Evolutionary conservation across 2,797 vertebrate genomes (phyloP).

Genomic region (Tangara arthus): DNA sequence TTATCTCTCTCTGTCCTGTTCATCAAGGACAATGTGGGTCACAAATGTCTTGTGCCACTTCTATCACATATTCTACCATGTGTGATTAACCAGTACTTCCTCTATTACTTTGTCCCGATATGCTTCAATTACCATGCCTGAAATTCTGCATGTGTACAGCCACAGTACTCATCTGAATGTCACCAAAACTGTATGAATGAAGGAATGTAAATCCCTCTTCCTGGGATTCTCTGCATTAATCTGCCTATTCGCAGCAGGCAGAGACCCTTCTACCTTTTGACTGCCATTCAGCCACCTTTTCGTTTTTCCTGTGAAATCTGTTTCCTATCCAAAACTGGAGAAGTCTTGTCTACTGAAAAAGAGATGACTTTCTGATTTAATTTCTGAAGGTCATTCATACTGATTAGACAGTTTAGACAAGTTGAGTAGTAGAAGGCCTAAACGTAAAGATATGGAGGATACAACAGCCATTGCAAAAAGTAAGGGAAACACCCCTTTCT

Average conservation of each 20-base stretch:
- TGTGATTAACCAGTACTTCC: neutral
- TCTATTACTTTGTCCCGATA: neutral
- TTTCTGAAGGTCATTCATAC: neutral
- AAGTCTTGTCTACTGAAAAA: neutral
- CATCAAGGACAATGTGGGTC: rapidly evolving
- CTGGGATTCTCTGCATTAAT: neutral
- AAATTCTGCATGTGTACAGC: neutral
- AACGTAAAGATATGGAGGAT: neutral
- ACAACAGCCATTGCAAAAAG: neutral
- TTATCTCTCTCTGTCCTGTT: neutral
- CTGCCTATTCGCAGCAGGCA: neutral
- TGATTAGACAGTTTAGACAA: neutral
- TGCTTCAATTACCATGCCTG: neutral
- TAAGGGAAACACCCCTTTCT: neutral
- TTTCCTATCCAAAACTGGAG: neutral
- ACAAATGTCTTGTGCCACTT: neutral
- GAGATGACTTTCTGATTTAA: neutral
- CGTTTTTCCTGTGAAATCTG: neutral
- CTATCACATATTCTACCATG: neutral
- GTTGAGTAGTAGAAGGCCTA: neutral
- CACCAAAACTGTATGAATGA: neutral
- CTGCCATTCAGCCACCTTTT: neutral
- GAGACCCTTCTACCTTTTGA: neutral
- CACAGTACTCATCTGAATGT: neutral
- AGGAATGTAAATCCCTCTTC: neutral